Evolutionary conservation across 2,113 vertebrate genomes (phyloP).

Genomic region (Sander vitreus): DNA sequence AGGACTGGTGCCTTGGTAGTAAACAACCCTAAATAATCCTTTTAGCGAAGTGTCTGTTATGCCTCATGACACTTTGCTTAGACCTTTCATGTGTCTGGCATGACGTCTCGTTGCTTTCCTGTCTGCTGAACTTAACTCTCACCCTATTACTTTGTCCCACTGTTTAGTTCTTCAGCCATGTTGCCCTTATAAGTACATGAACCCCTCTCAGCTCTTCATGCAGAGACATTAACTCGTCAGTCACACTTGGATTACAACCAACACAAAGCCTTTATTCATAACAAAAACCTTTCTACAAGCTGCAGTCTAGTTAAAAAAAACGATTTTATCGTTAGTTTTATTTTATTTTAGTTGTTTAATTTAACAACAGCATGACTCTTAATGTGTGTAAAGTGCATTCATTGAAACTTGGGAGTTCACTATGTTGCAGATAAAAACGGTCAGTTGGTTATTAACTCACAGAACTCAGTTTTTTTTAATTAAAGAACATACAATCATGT

Average conservation of each 20-base stretch:
- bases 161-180: constrained; percentile 42
- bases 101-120: constrained; percentile 13
- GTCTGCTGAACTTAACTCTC: constrained; percentile 5
- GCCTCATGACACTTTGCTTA: background rate
- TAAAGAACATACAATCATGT: constrained; percentile 35
- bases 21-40: constrained; percentile 22
- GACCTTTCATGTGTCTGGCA: constrained; percentile 25
- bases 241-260: constrained; percentile 33
- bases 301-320: background rate
- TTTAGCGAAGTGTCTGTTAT: background rate
- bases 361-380: background rate
- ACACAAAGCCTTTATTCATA: constrained; percentile 62
- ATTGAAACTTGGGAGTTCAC: constrained; percentile 15
- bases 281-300: constrained; percentile 39
- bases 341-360: too few species aligned
- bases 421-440: background rate
- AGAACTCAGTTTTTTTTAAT: background rate
- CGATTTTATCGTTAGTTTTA: too few species aligned
- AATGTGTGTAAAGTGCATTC: constrained; percentile 56
- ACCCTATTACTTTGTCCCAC: constrained; percentile 26
- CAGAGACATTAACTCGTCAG: constrained; percentile 43
- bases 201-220: constrained; percentile 21
- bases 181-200: constrained; percentile 70
- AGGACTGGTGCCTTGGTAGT: background rate
- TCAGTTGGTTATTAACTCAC: background rate